A percentile compares a stretch with the other conserved stretches of the same genome.
Evolutionary conservation across 2,888 invertebrate genomes (phyloP).

Genomic region (Pheosia tremula): DNA sequence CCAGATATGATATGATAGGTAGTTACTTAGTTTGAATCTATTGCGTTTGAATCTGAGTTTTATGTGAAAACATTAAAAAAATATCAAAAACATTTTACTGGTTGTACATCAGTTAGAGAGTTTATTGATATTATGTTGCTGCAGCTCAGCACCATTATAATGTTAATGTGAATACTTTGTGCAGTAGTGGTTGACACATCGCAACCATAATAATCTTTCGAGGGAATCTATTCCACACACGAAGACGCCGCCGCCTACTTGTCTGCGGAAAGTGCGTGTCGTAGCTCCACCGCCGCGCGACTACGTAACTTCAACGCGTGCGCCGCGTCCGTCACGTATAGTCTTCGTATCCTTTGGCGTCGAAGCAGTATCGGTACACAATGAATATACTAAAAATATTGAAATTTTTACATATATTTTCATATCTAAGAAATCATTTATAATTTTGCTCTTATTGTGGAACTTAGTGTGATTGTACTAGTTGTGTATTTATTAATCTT

Average conservation of each 20-base stretch:
- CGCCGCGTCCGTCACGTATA: background rate
- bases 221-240: constrained; percentile 13
- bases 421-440: background rate
- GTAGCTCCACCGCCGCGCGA: background rate
- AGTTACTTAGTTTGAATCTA: no score
- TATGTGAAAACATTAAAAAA: no score
- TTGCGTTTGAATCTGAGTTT: no score
- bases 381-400: background rate
- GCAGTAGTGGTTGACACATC: background rate
- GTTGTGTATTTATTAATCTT: background rate
- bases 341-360: background rate
- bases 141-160: no score
- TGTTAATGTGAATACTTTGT: background rate
- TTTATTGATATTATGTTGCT: no score
- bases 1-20: no score
- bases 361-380: background rate
- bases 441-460: background rate
- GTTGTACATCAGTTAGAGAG: no score
- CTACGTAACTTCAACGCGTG: background rate
- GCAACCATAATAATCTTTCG: constrained; percentile 13
- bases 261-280: background rate
- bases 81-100: no score
- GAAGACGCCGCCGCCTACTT: background rate
- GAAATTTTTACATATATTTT: background rate
- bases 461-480: background rate